Percentiles rank a stretch among this genome's conserved stretches.
These are phyloP conservation scores for Sphyrna mokarran DNA, from an alignment of 2,113 vertebrate genomes.

Conservation along the genomic window DNA sequence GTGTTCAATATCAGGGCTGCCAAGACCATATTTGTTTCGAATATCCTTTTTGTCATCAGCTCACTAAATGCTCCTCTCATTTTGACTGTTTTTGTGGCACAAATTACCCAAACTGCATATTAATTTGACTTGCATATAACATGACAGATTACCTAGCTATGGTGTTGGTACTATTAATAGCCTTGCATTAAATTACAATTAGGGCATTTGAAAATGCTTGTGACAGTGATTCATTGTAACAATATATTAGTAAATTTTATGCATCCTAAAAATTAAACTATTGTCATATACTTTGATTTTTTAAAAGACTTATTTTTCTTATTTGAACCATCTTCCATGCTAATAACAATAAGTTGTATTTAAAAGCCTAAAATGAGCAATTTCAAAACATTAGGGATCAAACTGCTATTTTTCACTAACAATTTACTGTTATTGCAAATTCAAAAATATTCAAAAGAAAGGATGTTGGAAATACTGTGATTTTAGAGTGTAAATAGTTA, in stretches of 20 bases:
- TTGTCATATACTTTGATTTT: not conserved
- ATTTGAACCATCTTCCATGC: not conserved
- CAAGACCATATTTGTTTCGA: not conserved
- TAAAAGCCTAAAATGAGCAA: not conserved
- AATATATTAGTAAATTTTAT: not conserved
- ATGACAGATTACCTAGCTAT: not conserved
- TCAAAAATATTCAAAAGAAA: not conserved
- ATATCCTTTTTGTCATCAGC: not conserved
- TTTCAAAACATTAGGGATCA: not conserved
- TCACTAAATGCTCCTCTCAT: not conserved
- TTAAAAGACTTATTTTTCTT: not conserved
- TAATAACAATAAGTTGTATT: not conserved
- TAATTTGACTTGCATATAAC: not conserved
- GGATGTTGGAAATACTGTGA: not conserved
- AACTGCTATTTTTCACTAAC: not conserved
- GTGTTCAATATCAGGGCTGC: not conserved
- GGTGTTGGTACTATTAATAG: not conserved
- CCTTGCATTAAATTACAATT: not conserved
- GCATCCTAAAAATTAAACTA: not conserved
- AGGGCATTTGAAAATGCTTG: not conserved
- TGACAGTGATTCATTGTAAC: not conserved
- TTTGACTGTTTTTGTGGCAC: not conserved
- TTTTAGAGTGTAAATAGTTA: not conserved
- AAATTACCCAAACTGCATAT: not conserved
- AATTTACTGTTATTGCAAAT: not conserved